These are phyloP conservation scores for Drosophila baimaii DNA, from an alignment of 1,140 invertebrate genomes.

Conservation along the genomic window DNA sequence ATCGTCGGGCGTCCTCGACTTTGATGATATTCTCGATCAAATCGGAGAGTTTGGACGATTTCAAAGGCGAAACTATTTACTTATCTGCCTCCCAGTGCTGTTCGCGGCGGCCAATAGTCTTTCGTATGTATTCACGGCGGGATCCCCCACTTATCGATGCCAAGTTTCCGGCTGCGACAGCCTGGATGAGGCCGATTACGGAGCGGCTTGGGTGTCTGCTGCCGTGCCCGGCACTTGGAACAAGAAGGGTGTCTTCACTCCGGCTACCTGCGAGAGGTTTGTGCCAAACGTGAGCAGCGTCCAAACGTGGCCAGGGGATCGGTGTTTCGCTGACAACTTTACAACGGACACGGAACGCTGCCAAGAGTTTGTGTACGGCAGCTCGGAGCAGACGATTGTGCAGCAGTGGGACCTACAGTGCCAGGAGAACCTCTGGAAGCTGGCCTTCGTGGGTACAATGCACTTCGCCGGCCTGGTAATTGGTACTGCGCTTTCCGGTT, in stretches of 20 bases:
- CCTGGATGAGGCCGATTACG: slow-evolving; percentile 64
- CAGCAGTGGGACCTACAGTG: slow-evolving; percentile 87
- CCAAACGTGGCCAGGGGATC: not conserved
- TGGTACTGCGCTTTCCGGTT: slow-evolving; percentile 86
- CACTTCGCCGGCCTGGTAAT: slow-evolving; percentile 87
- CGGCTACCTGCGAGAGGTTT: slow-evolving; percentile 65
- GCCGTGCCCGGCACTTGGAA: slow-evolving; percentile 84
- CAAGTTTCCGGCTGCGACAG: slow-evolving; percentile 85
- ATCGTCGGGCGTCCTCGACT: slow-evolving; percentile 44
- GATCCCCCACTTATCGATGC: slow-evolving; percentile 85
- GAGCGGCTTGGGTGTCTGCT: slow-evolving; percentile 83
- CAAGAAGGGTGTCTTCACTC: slow-evolving; percentile 69
- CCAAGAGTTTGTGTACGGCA: slow-evolving; percentile 85
- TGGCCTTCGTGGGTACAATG: slow-evolving; percentile 87
- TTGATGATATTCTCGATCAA: slow-evolving; percentile 85
- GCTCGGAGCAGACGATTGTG: slow-evolving; percentile 86
- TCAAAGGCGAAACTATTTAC: slow-evolving; percentile 86
- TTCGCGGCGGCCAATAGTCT: slow-evolving; percentile 87
- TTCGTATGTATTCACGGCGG: slow-evolving; percentile 87
- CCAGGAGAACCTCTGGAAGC: slow-evolving; percentile 87
- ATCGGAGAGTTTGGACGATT: slow-evolving; percentile 87
- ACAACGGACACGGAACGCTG: slow-evolving; percentile 76
- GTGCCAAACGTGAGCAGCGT: slow-evolving; percentile 21
- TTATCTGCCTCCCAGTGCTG: slow-evolving; percentile 86
- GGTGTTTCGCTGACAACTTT: slow-evolving; percentile 78